Percentiles rank a stretch among this genome's conserved stretches.
These are phyloP conservation scores for Clostera curtula DNA, from an alignment of 2,888 invertebrate species.

Conservation along the genomic window DNA sequence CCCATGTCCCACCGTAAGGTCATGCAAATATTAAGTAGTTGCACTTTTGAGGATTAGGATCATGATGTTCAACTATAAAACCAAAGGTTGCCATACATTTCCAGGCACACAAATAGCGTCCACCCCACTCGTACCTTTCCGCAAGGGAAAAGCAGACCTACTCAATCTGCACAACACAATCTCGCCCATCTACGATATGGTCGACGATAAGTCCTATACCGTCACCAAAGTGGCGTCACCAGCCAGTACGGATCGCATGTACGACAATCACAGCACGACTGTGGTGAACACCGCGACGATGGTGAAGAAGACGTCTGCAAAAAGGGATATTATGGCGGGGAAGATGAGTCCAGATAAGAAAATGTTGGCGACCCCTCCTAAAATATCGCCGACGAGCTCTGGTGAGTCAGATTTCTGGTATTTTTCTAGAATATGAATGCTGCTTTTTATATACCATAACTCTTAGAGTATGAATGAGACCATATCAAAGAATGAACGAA, in stretches of 20 bases:
- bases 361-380: conserved; percentile 26
- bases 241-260: conserved; percentile 33
- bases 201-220: conserved; percentile 51
- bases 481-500: too few species aligned
- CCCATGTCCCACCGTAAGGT: too few species aligned
- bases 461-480: too few species aligned
- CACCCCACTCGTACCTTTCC: conserved; percentile 47
- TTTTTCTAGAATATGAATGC: not conserved
- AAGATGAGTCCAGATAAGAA: conserved; percentile 46
- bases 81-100: conserved; percentile 17
- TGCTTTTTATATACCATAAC: too few species aligned
- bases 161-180: conserved; percentile 53
- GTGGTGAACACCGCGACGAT: conserved; percentile 54
- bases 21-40: too few species aligned
- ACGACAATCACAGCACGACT: conserved; percentile 40
- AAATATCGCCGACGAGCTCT: conserved; percentile 30
- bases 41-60: too few species aligned
- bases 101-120: conserved; percentile 54
- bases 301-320: conserved; percentile 39
- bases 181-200: conserved; percentile 61
- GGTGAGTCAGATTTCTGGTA: conserved; percentile 24
- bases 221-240: conserved; percentile 30
- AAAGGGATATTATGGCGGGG: conserved; percentile 48
- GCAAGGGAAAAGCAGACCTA: conserved; percentile 40
- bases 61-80: too few species aligned